Base-by-base conservation (phyloP, 2,888 invertebrate genomes). In the Nomada lathburiana region DNA sequence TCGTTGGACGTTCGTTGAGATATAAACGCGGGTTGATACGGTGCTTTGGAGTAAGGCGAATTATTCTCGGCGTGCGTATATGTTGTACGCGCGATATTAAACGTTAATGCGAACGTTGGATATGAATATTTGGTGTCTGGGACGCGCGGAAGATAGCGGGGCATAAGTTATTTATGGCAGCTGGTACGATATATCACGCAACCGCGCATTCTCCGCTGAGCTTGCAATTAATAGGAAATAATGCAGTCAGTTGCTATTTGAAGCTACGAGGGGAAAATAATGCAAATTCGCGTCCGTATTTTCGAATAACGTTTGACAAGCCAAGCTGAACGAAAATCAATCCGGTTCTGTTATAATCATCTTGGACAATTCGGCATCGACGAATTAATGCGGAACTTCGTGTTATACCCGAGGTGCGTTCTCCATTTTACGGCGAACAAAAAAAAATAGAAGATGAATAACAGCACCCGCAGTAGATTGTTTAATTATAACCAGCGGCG, bases 91-190 rank as follows among this genome's bases (percentile, higher is more conserved):
- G 57, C 47, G 50, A 64, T 72, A 64, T 72, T 76, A 76, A 65
- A 73, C 13, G 70, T 76, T 73, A 62, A 77, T 67, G 60, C 59
- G 73, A 73, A 77, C 42, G 44, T 44, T 16, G 23, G 11, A 60
- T 29, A 50, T 62, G 23, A 60, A 50, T 23, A 50, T 64, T 59
- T 10, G 36, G 36, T n/a, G n/a, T 18, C 47, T 0, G 23, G 47
- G 2, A 18, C 29, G 47, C 23, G 20, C 11, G 9, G 53, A 20
- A 59, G 20, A 2, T 18, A 36, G 7, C 36, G 36, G 7, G 7
- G 5, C 16, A 62, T 67, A 29, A 18, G 44, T 62, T 29, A 62
- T 76, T n/a, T 44, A 2, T 29, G 23, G 29, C 60, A 65, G 60
- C 52, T 65, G 36, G 75, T 36, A 44, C 13, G 13, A 47, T 16